Evolutionary conservation across 2,888 invertebrate genomes (phyloP).

Genomic region (Diarsia brunnea): DNA sequence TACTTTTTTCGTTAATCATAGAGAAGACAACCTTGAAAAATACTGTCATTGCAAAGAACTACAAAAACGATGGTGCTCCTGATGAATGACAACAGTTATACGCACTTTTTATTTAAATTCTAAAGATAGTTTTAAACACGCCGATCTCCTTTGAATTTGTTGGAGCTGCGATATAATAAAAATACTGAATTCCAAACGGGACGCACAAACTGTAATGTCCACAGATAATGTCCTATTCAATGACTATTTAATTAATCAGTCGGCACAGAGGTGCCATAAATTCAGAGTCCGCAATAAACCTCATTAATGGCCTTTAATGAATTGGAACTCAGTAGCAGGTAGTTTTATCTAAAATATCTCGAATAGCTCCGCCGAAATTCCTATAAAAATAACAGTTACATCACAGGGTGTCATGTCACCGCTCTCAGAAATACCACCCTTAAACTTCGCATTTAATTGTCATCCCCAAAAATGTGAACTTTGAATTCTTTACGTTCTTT

Average conservation of each 20-base stretch:
- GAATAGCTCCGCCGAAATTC: slow-evolving; percentile 75
- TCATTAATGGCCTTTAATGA: slow-evolving; percentile 87
- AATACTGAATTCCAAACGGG: slow-evolving; percentile 68
- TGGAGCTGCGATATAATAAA: slow-evolving; percentile 65
- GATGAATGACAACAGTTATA: slow-evolving; percentile 43
- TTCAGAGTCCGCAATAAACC: slow-evolving; percentile 82
- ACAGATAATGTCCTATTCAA: slow-evolving; percentile 78
- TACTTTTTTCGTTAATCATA: slow-evolving; percentile 14
- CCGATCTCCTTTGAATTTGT: slow-evolving; percentile 62
- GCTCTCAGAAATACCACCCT: slow-evolving; percentile 70
- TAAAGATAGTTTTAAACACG: slow-evolving; percentile 55
- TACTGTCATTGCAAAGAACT: slow-evolving; percentile 1
- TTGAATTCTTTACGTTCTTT: slow-evolving; percentile 64
- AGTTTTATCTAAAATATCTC: slow-evolving; percentile 81
- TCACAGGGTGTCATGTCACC: slow-evolving; percentile 71
- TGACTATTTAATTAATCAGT: slow-evolving; percentile 86
- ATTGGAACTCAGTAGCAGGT: slow-evolving; percentile 88
- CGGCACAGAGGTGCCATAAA: slow-evolving; percentile 78
- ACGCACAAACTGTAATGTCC: slow-evolving; percentile 70
- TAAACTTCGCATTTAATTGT: slow-evolving; percentile 82
- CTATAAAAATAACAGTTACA: slow-evolving; percentile 81
- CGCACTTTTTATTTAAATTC: slow-evolving; percentile 59
- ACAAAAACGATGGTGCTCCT: slow-evolving; percentile 19
- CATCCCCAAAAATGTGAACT: slow-evolving; percentile 73
- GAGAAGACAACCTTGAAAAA: background rate